Percentiles rank a stretch among this genome's conserved stretches.
phyloP scores from a whole-genome alignment of 53 echinoderm and acorn worm genomes.

The Patiria pectinifera region DNA sequence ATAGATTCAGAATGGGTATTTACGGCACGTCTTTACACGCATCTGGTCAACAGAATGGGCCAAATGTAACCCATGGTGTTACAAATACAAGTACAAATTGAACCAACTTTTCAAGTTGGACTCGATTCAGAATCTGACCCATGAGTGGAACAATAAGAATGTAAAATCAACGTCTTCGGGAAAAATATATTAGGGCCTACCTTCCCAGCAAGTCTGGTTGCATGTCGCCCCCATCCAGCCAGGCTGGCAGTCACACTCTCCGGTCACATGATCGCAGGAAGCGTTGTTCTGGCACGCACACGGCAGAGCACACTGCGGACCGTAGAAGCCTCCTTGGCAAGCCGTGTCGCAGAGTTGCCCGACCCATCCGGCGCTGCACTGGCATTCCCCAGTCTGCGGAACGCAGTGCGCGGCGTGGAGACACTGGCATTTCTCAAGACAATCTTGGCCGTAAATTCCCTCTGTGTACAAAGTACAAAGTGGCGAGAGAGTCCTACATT shows the following conservation, averaged over 20 bases:
- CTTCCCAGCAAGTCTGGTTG: constrained; percentile 54
- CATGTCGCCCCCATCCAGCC: constrained; percentile 81
- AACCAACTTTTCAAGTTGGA: too few relatives aligned
- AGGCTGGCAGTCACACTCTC: constrained; percentile 77
- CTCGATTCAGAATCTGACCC: too few relatives aligned
- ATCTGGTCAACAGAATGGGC: too few relatives aligned
- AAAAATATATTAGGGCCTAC: neutral
- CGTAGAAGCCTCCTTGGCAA: constrained; percentile 63
- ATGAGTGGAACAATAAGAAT: too few relatives aligned
- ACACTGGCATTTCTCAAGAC: constrained; percentile 54
- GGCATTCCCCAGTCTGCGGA: constrained; percentile 57
- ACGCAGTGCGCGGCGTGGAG: constrained; percentile 57
- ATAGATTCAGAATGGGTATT: too few relatives aligned
- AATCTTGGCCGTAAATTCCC: constrained; percentile 59
- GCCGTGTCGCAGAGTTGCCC: constrained; percentile 75
- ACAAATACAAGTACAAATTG: too few relatives aligned
- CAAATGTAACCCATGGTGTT: too few relatives aligned
- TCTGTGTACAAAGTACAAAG: constrained; percentile 13
- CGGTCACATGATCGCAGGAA: constrained; percentile 74
- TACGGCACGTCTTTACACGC: too few relatives aligned
- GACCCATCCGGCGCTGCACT: constrained; percentile 71
- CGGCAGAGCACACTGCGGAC: constrained; percentile 48
- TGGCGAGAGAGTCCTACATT: neutral
- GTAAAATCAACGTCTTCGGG: too few relatives aligned
- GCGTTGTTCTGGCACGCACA: constrained; percentile 80